These are phyloP conservation scores for Eristalis arbustorum DNA, from an alignment of 2,888 invertebrate genomes.

Conservation along the genomic window DNA sequence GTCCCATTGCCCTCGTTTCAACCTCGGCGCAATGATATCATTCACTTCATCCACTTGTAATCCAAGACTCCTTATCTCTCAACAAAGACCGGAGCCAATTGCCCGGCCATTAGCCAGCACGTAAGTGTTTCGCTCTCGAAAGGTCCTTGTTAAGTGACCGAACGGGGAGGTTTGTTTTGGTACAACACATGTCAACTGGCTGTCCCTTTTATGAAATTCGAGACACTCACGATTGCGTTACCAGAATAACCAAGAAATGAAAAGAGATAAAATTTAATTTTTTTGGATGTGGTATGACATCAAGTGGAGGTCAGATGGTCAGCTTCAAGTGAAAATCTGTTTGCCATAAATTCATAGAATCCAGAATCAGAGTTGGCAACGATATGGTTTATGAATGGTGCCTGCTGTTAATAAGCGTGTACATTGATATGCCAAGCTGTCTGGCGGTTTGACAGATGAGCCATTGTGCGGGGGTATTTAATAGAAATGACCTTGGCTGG, in stretches of 20 bases:
- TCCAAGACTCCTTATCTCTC: conserved; percentile 38
- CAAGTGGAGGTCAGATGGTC: conserved; percentile 60
- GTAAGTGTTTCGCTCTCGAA: conserved; percentile 38
- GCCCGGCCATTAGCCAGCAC: conserved; percentile 31
- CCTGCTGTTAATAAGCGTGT: background rate
- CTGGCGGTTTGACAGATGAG: conserved; percentile 1
- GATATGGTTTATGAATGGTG: background rate
- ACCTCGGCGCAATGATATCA: conserved; percentile 1
- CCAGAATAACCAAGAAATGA: background rate
- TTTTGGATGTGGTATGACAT: conserved; percentile 34
- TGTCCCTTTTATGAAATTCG: conserved; percentile 38
- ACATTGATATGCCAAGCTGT: conserved; percentile 31
- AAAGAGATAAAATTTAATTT: background rate
- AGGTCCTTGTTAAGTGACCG: conserved; percentile 44
- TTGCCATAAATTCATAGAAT: conserved; percentile 54
- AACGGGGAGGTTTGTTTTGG: conserved; percentile 67
- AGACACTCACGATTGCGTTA: conserved; percentile 28
- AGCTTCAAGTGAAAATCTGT: conserved; percentile 20
- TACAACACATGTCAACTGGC: conserved; percentile 65
- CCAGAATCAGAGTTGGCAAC: background rate
- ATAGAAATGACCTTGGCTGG: background rate
- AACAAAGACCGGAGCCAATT: conserved; percentile 3
- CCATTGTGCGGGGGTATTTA: background rate
- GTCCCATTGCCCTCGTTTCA: conserved; percentile 16
- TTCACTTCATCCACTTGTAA: conserved; percentile 14